Evolutionary conservation across 2,113 vertebrate species (phyloP).

Genomic region (Nannobrachium achirus): DNA sequence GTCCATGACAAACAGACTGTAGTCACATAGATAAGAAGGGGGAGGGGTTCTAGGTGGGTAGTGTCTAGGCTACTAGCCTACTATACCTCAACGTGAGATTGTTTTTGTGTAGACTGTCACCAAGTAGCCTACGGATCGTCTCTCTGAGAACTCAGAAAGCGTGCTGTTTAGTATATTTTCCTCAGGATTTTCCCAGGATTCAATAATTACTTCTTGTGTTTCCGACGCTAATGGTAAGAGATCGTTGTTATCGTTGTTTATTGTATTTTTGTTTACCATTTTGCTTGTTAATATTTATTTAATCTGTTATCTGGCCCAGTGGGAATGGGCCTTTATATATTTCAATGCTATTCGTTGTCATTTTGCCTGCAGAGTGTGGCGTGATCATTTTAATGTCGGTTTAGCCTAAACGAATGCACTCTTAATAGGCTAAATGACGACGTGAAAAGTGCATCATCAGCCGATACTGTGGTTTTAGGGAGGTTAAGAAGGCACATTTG

Average conservation of each 20-base stretch:
- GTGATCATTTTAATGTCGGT: no score
- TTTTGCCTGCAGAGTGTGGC: no score
- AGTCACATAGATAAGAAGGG: slow-evolving; percentile 24
- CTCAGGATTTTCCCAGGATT: background rate
- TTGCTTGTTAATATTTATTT: accelerated
- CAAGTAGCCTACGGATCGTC: background rate
- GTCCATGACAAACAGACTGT: slow-evolving; percentile 62
- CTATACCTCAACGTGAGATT: slow-evolving; percentile 22
- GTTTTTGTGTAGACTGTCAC: slow-evolving; percentile 16
- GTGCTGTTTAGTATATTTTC: background rate
- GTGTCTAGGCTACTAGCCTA: slow-evolving; percentile 2
- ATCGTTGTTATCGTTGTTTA: accelerated
- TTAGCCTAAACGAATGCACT: no score
- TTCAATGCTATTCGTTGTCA: no score
- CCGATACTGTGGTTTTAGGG: no score
- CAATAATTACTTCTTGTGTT: background rate
- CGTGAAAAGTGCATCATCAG: no score
- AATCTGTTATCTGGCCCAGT: no score
- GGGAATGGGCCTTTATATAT: no score
- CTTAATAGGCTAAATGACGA: no score
- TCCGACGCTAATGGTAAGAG: slow-evolving; percentile 64
- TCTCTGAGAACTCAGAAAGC: background rate
- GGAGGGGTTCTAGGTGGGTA: slow-evolving; percentile 5
- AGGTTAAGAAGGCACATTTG: no score
- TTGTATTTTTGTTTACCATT: background rate